phyloP scores from a whole-genome alignment of 1,140 invertebrate genomes.

The Polypedilum pembai region DNA sequence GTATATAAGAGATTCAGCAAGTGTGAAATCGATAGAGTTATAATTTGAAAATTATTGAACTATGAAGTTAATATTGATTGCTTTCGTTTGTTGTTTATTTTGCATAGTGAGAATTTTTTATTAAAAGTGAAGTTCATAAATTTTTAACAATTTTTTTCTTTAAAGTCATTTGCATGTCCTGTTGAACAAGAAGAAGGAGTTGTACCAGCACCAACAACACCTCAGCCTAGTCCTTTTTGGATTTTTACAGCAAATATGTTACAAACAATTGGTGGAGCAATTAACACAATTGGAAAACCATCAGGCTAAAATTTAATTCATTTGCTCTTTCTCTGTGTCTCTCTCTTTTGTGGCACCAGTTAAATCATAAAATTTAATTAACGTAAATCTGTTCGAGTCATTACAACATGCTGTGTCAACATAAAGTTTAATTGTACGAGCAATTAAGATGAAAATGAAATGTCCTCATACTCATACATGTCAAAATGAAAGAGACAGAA shows the following conservation, averaged over 20 bases:
- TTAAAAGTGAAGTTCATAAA: not conserved
- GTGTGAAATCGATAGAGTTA: not conserved
- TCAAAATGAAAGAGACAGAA: not conserved
- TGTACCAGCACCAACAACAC: too few relatives aligned
- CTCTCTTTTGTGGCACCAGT: too few relatives aligned
- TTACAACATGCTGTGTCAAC: not conserved
- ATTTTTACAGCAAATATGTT: too few relatives aligned
- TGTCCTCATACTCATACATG: conserved; percentile 1
- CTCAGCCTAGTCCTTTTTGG: too few relatives aligned
- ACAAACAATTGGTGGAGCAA: too few relatives aligned
- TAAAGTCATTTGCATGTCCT: not conserved
- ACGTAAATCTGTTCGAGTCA: conserved; percentile 5
- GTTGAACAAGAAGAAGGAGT: not conserved
- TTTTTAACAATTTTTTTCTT: not conserved
- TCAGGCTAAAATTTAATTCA: too few relatives aligned
- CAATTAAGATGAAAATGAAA: conserved; percentile 13
- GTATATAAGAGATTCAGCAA: not conserved
- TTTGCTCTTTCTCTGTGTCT: too few relatives aligned
- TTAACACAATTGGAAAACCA: too few relatives aligned
- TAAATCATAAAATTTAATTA: not conserved
- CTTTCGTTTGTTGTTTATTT: not conserved
- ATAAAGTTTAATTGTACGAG: conserved; percentile 18
- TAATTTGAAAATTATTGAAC: not conserved
- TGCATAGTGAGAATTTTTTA: not conserved
- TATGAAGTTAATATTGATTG: not conserved